Conservation (phyloP, 2,888 invertebrate species). For the Athripsodes cinereus region DNA sequence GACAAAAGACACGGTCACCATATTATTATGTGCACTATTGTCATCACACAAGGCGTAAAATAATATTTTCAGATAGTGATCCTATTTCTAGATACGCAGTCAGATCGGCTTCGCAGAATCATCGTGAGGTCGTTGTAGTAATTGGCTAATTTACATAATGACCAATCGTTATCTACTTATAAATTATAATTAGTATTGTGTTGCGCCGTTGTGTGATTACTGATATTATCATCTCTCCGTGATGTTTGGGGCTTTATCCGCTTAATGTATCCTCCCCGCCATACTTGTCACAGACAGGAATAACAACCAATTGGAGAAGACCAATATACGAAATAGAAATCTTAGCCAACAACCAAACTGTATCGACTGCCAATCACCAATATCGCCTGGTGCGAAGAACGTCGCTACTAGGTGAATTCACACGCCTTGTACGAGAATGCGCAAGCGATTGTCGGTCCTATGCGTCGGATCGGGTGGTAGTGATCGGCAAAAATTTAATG, state of each 20-base stretch:
- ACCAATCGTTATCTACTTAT: too few species aligned
- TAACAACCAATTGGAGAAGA: constrained; percentile 19
- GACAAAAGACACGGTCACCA: too few species aligned
- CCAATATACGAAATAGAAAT: constrained; percentile 7
- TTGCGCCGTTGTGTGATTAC: too few species aligned
- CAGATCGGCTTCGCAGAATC: too few species aligned
- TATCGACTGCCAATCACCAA: neutral
- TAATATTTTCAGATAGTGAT: too few species aligned
- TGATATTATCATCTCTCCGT: too few species aligned
- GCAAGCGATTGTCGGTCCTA: neutral
- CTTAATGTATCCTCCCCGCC: neutral
- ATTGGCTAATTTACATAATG: too few species aligned
- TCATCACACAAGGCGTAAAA: too few species aligned
- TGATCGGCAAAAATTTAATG: neutral
- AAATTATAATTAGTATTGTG: too few species aligned
- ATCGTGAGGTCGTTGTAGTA: too few species aligned
- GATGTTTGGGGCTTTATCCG: neutral
- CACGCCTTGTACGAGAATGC: neutral
- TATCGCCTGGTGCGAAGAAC: neutral
- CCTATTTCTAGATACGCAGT: too few species aligned
- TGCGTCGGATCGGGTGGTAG: neutral
- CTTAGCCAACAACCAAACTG: neutral
- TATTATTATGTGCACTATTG: too few species aligned
- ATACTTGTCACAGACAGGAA: constrained; percentile 1
- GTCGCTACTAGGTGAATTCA: neutral